Base-by-base conservation (phyloP, 2,113 vertebrate species). In the Misgurnus anguillicaudatus region DNA sequence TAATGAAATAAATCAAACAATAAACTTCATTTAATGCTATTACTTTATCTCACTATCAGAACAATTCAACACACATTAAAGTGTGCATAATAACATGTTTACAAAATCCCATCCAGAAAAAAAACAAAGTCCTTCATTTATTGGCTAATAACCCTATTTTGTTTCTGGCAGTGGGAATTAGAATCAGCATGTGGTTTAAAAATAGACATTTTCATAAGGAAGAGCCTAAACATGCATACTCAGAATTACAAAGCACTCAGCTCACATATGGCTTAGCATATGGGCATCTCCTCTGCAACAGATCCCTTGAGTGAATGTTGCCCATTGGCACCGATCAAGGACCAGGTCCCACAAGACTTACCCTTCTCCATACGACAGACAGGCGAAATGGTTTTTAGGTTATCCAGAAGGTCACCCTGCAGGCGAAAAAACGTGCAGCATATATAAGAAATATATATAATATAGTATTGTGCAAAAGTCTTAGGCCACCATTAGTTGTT, bases 261-360 rank as follows among this genome's bases (percentile, higher is more conserved):
- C 67, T 53, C 55, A 41, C 77, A 79, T 62, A 79, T 63, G 77
- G 67, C 55, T 51, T 57, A 63, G 60, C 77, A 71, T 78, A 78
- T 69, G 76, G 76, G 21, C 53, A 57, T 58, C 41, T 58, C 51
- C 24, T 55, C 58, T 24, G 60, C 19, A 74, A 74, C 41, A 62
- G 39, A 74, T 71, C 58, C 77, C 67, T 31, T 51, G 57, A 16
- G 66, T 63, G 14, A 17, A 64, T 39, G 64, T 19, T 64, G 61
- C n/a, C 61, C 61, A 9, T 65, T 76, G 74, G 61, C 61, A 61
- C 19, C 21, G 14, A 74, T 47, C 57, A 45, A 24, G 5, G 14
- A 74, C 21, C 21, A 3, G 71, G 41, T 74, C 47, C 45, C 74
- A 64, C 74, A 65, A 75, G 60, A 64, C 73, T 51, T 51, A 64